A percentile compares a stretch with the other conserved stretches of the same genome.
Evolutionary conservation across 1,140 invertebrate genomes (phyloP).

Genomic region (Drosophila bipectinata): DNA sequence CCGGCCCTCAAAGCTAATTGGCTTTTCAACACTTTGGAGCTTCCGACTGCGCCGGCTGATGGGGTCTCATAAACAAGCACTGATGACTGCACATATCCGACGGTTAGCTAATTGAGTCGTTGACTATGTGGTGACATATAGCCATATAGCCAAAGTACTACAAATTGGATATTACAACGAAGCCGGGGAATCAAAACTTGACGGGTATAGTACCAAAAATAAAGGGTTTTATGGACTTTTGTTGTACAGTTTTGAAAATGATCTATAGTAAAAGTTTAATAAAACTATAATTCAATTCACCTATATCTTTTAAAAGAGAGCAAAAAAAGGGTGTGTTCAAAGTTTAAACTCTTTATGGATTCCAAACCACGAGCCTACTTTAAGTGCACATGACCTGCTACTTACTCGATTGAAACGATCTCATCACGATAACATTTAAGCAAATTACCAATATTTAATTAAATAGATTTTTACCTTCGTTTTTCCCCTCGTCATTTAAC

Average conservation of each 20-base stretch:
- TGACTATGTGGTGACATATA: constrained; percentile 71
- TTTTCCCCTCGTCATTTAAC: no score
- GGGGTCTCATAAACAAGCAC: constrained; percentile 63
- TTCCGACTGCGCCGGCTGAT: constrained; percentile 55
- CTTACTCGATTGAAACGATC: background rate
- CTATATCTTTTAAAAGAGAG: no score
- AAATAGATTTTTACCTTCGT: background rate
- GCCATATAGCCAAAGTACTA: constrained; percentile 51
- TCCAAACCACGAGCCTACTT: background rate
- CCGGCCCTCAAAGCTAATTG: constrained; percentile 73
- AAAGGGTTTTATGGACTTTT: no score
- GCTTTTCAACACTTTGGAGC: constrained; percentile 78
- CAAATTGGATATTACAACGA: constrained; percentile 36
- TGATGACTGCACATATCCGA: constrained; percentile 74
- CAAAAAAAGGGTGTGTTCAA: background rate
- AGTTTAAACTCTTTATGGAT: background rate
- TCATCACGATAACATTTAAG: background rate
- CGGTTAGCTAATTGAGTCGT: constrained; percentile 79
- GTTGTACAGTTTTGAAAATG: no score
- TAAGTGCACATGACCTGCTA: background rate
- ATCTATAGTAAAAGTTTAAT: no score
- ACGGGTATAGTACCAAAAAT: no score
- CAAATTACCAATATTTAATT: background rate
- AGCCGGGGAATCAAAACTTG: background rate
- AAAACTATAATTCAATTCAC: no score